Percentiles rank a stretch among this genome's conserved stretches.
phyloP scores from a whole-genome alignment of 2,888 invertebrate species.

The Amphipyra berbera region DNA sequence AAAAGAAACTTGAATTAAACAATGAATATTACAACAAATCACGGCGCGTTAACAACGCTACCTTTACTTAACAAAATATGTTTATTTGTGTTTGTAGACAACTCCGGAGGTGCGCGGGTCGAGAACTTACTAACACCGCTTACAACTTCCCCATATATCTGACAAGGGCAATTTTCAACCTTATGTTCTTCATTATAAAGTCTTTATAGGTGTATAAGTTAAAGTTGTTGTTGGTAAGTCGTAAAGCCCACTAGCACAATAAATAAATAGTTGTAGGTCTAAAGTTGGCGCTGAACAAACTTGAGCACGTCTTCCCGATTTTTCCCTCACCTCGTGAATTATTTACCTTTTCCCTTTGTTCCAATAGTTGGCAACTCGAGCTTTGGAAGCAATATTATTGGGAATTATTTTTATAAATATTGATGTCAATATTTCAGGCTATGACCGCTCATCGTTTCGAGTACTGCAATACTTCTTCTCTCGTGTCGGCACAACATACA shows the following conservation, averaged over 20 bases:
- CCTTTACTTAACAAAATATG: constrained; percentile 73
- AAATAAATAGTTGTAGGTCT: constrained; percentile 83
- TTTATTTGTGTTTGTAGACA: constrained; percentile 73
- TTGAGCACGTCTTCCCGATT: constrained; percentile 73
- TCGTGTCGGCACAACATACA: too few species aligned
- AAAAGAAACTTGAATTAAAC: constrained; percentile 65
- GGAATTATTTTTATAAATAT: constrained; percentile 38
- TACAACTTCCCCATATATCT: constrained; percentile 17
- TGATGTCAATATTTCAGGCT: not conserved
- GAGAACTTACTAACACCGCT: constrained; percentile 65
- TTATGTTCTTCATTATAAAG: constrained; percentile 42
- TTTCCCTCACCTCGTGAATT: constrained; percentile 76
- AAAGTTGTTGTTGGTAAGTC: constrained; percentile 53
- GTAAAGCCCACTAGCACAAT: constrained; percentile 78
- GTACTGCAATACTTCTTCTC: too few species aligned
- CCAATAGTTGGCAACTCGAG: constrained; percentile 64
- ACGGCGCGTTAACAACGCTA: constrained; percentile 62
- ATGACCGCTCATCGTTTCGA: too few species aligned
- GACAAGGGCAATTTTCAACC: constrained; percentile 41
- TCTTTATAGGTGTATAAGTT: constrained; percentile 13
- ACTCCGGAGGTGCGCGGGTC: constrained; percentile 61
- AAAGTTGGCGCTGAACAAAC: constrained; percentile 73
- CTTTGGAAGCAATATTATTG: constrained; percentile 46
- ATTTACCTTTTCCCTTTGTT: constrained; percentile 74
- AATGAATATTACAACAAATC: constrained; percentile 72